Evolutionary conservation across 2,888 invertebrate genomes (phyloP).

Genomic region (Apantesis nais): DNA sequence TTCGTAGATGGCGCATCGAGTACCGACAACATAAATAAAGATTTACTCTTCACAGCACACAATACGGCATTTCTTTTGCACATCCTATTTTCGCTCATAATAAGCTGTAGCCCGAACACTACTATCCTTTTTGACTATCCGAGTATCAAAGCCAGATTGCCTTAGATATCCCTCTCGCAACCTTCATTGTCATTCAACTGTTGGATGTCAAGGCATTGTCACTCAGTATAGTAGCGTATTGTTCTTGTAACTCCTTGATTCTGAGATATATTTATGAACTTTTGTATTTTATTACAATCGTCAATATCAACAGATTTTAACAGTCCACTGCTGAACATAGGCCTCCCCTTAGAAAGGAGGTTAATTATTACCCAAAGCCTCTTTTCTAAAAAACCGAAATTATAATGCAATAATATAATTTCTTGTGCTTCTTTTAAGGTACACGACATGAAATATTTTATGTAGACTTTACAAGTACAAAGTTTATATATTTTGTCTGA

Average conservation of each 20-base stretch:
- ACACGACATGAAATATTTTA: neutral
- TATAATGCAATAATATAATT: neutral
- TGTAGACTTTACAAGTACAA: neutral
- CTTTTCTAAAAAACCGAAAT: too few relatives aligned
- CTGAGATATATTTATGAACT: neutral
- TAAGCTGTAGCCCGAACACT: slow-evolving; percentile 30
- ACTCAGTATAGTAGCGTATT: slow-evolving; percentile 17
- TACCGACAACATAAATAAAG: slow-evolving; percentile 60
- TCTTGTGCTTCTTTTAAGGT: neutral
- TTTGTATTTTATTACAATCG: neutral
- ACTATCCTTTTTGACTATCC: slow-evolving; percentile 28
- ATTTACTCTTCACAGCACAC: slow-evolving; percentile 58
- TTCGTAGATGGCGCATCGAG: slow-evolving; percentile 55
- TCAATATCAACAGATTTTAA: too few relatives aligned
- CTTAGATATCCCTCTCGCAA: neutral
- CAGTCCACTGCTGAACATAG: too few relatives aligned
- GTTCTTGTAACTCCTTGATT: neutral
- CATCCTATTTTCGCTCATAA: slow-evolving; percentile 29
- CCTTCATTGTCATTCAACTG: neutral
- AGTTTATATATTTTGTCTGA: neutral
- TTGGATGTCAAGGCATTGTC: slow-evolving; percentile 17
- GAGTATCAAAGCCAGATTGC: slow-evolving; percentile 24
- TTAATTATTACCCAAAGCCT: too few relatives aligned
- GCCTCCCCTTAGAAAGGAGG: too few relatives aligned
- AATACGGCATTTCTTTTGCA: slow-evolving; percentile 27